A percentile compares a stretch with the other conserved stretches of the same genome.
These are phyloP conservation scores for Engraulis encrasicolus DNA, from an alignment of 2,113 vertebrate genomes.

Conservation along the genomic window DNA sequence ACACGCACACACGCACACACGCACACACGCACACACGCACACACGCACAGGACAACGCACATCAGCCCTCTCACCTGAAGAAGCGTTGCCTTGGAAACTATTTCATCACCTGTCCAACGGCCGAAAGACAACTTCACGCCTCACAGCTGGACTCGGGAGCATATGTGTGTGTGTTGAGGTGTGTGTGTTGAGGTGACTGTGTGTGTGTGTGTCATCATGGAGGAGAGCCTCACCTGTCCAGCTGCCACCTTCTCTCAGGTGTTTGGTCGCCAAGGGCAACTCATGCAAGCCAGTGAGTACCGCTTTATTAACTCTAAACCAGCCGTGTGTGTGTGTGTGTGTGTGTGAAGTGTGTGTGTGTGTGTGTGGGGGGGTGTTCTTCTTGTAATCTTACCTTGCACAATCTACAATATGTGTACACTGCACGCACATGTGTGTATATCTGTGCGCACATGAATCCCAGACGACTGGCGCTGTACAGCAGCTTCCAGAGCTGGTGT, in stretches of 20 bases:
- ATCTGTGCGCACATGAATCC: too few species aligned
- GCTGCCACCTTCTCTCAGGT: slow-evolving; percentile 74
- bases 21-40: too few species aligned
- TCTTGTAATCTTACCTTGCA: too few species aligned
- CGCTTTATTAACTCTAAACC: background rate
- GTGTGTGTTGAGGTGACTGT: background rate
- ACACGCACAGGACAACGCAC: too few species aligned
- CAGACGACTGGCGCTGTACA: too few species aligned
- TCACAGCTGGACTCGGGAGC: background rate
- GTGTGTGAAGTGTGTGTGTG: too few species aligned
- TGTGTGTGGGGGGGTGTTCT: too few species aligned
- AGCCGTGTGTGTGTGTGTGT: too few species aligned
- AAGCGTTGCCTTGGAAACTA: background rate
- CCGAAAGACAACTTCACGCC: background rate
- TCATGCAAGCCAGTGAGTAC: slow-evolving; percentile 78
- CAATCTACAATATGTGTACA: too few species aligned
- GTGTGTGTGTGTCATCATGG: slow-evolving; percentile 51
- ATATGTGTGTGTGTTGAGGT: background rate
- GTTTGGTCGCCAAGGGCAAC: slow-evolving; percentile 77
- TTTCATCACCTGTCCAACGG: background rate
- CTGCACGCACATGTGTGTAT: too few species aligned
- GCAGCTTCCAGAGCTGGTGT: too few species aligned
- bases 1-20: too few species aligned
- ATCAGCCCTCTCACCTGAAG: background rate
- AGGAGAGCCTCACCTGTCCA: slow-evolving; percentile 73